Base-by-base conservation (phyloP, 2,888 invertebrate species). In the Hypercompe scribonia region DNA sequence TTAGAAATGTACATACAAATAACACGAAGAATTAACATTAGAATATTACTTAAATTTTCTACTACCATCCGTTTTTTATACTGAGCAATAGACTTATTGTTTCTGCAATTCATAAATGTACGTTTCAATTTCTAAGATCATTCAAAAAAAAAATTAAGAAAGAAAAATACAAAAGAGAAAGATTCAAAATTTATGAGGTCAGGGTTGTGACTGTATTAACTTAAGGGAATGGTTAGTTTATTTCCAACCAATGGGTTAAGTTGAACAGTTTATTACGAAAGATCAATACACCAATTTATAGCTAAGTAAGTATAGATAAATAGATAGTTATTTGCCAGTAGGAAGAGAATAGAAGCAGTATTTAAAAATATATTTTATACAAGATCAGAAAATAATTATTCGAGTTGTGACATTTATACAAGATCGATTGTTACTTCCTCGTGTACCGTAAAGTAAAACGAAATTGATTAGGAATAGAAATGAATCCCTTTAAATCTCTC, bases 401-500 rank as follows among this genome's bases (percentile, higher is more conserved):
- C 28, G 13, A 58, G 13, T 15, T 28, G 13, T 58, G 28, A 61
- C 34, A 64, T 28, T 34, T 21, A 34, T 34, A 36, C 24, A n/a
- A 65, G n/a, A 36, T 65, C n/a, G 34, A n/a, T 24, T 36, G 34
- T 21, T 54, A 50, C 33, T 68, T 46, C 33, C 11, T 8, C 24
- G 28, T 8, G 7, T 46, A 33, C 15, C 50, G 33, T 42, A 71
- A 36, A 21, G 34, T 71, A 33, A 11, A 39, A 31, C 50, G 21
- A 13, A 65, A 84, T 86, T 87, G 89, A 89, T 91, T 89, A 87
- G 87, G 89, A 91, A 89, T 84, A 33, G 85, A 83, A 89, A 90
- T 88, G 85, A 85, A 89, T 89, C 85, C n/a, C 87, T 87, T 87
- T 86, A 90, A 89, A 88, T 87, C 86, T 84, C 71, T 54, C 21